phyloP scores from a whole-genome alignment of 2,888 invertebrate genomes.

The Gymnosoma rotundatum region DNA sequence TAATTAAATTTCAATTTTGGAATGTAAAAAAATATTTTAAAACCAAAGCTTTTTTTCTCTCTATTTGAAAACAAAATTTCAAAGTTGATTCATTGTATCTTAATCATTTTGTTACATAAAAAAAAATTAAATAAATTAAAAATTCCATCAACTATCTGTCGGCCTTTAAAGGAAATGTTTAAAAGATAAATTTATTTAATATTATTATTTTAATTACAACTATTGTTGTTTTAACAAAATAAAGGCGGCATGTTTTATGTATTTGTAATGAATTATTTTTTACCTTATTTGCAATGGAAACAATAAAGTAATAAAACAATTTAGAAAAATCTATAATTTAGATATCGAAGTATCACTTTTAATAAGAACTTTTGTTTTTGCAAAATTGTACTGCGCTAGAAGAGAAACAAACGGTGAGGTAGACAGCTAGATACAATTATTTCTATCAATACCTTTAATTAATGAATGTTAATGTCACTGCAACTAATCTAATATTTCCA shows the following conservation, averaged over 20 bases:
- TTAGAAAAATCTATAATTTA: constrained; percentile 32
- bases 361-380: constrained; percentile 43
- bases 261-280: constrained; percentile 34
- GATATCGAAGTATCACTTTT: constrained; percentile 20
- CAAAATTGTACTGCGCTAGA: background rate
- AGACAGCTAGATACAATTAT: constrained; percentile 6
- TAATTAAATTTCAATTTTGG: too few relatives aligned
- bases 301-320: constrained; percentile 13
- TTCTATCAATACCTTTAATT: constrained; percentile 20
- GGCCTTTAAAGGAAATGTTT: background rate
- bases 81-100: too few relatives aligned
- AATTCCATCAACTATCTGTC: constrained; percentile 1
- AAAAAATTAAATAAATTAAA: background rate
- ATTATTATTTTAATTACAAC: constrained; percentile 19
- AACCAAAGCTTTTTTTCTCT: too few relatives aligned
- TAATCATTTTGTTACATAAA: background rate
- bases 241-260: constrained; percentile 36
- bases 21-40: too few relatives aligned
- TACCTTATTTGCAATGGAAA: background rate
- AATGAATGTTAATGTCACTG: constrained; percentile 64
- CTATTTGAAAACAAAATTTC: too few relatives aligned
- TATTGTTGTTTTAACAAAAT: constrained; percentile 36
- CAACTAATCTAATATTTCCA: constrained; percentile 8
- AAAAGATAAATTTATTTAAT: background rate
- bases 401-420: background rate